Evolutionary conservation across 2,797 vertebrate genomes (phyloP), one percentile per base, ranked within the genome.

Genomic region (Mergus octosetaceus): DNA sequence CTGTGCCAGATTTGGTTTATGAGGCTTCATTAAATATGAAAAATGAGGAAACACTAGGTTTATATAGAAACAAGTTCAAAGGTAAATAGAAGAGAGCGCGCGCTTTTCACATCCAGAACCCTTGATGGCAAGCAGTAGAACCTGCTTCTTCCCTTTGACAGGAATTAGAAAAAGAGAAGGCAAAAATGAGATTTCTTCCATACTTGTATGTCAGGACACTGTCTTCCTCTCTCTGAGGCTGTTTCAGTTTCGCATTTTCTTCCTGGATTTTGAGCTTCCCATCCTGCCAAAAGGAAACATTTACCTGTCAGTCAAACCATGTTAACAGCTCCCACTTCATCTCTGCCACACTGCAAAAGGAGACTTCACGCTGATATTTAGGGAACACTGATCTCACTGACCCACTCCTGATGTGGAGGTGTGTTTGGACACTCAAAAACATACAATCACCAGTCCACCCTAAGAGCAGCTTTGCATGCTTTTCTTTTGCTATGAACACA

Each of bases 121-220:
- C 4, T 22, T 9, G 17, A 30, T 2, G 5, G 10, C 21, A 54
- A 83, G 61, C 5, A 19, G 21, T 0, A 73, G 24, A 81, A 68
- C 5, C 45, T 64, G 34, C 25, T 28, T 4, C 53, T 66, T 64
- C 24, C 57, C 53, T 80, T 21, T 4, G 20, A 68, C n/a, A 85
- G 36, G 47, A 47, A 39, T 65, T 22, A 1, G 25, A 16, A 41
- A 56, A 76, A 24, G 12, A 58, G 36, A 49, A 64, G 9, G 28
- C 13, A 72, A 45, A 85, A 28, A 11, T 0, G 4, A 36, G 32
- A 8, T 54, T 34, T 45, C 38, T 34, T 82, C 95, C 98, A 65
- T 96, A 99, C 98, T 97, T 93, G 90, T 97, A 98, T 73, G 98
- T 98, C 89, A 97, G 96, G 81, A 97, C 96, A 51, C 98, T 98